Base-by-base conservation (phyloP, 1,140 invertebrate genomes). In the Rhagoletis pomonella region DNA sequence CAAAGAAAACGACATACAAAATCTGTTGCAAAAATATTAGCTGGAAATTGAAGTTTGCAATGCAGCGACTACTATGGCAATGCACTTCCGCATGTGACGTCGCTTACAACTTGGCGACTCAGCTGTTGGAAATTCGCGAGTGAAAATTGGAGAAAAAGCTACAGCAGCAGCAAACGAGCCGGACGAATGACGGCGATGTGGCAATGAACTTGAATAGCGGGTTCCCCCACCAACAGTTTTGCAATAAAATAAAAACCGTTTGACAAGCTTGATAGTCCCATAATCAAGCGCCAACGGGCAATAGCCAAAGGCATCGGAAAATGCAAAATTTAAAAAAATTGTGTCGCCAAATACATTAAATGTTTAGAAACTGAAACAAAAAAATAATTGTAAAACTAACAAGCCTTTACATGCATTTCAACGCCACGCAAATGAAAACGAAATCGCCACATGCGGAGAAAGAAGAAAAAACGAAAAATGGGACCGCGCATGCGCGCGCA, bases 131-230 rank as follows among this genome's bases (percentile, higher is more conserved):
- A 81, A 81, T 81, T 50, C 17, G 47, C 60, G 12, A n/a, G 17
- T 9, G 60, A 17, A 62, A n/a, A 4, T 62, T 62, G 60, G 60
- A 12, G 4, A 12, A 7, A 12, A n/a, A 10, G 3, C 42, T 9
- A 6, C 67, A n/a, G 17, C 60, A 44, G 67, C 67, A 67, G 67
- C 39, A 44, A 81, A 81, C 47, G 73, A 81, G 73, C 73, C 42
- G 47, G 17, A 55, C 47, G 19, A 55, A 55, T 47, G 47, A n/a
- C 6, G 9, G n/a, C 73, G 3, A 7, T 58, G n/a, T 55, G 50
- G 73, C 73, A 81, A 29, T 81, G 73, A 81, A 81, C 73, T 81
- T 81, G 73, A 81, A 81, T 55, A 29, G 55, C 73, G n/a, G 19
- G 73, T 10, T 81, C 47, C 73, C 4, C 2, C 44, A 81, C 2